Evolutionary conservation across 2,113 vertebrate species (phyloP), one percentile per base, ranked within the genome.

Genomic region (Echinops telfairi): DNA sequence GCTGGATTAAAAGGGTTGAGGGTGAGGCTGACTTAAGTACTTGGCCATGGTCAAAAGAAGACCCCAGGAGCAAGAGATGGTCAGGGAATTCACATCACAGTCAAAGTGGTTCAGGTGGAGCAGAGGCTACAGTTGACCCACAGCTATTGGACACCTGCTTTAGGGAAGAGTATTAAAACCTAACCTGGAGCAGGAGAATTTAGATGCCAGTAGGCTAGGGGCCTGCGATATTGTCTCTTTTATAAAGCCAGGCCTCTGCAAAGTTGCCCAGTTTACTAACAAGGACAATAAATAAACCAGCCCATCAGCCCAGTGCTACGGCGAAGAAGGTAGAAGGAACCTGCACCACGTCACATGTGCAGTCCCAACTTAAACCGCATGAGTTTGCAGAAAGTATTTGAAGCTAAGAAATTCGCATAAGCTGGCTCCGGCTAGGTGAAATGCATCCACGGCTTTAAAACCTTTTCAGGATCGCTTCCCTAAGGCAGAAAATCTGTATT

Each of bases 321-420:
- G 60, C 86, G 76, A 70, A 66, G 53, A 83, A 91, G 80, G 85
- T 2, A 57, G 62, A 88, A 47, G 86, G 90, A 92, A 53, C 77
- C 83, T 53, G n/a, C 3, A 70, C 22, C 82, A 40, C 20, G 12
- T 71, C 36, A 31, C 90, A 53, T 38, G 36, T 57, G 33, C 33
- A 73, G 9, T 57, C 86, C 83, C 76, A 81, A 86, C 92, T 88
- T 92, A 93, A 94, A 92, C 57, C 76, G 10, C 4, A 1, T 2
- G 2, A 71, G 20, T 87, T 88, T n/a, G 23, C 12, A 86, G n/a
- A 88, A 90, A 94, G 60, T 31, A 23, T 62, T 43, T 62, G 66
- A 68, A 84, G 40, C 76, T 68, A 43, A 86, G 36, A 92, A 76
- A 75, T 88, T 77, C 86, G n/a, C 77, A 90, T 77, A 68, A 78